Conservation (phyloP, 2,113 vertebrate species). For the Dromiciops gliroides region DNA sequence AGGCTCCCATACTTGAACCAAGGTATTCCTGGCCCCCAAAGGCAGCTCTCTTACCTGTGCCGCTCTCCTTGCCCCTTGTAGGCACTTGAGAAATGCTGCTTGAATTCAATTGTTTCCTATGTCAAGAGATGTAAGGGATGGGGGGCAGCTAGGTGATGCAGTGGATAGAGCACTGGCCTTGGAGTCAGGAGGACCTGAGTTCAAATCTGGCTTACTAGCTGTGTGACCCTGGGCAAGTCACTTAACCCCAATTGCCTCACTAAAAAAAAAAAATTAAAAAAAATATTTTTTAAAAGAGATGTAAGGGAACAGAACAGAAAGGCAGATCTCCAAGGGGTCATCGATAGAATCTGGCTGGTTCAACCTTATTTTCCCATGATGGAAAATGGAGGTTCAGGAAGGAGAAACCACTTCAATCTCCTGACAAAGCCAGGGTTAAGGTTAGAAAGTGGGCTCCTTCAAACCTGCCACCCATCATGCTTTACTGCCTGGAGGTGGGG, state of each 20-base stretch:
- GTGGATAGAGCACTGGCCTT: too few relatives aligned
- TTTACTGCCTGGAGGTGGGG: not conserved
- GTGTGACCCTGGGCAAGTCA: too few relatives aligned
- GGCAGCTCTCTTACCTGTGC: not conserved
- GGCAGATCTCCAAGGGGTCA: not conserved
- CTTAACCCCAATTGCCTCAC: too few relatives aligned
- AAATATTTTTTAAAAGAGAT: too few relatives aligned
- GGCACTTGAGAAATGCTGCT: not conserved
- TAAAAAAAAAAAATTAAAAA: too few relatives aligned
- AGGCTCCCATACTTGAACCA: not conserved
- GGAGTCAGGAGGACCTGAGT: too few relatives aligned
- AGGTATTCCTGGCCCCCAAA: not conserved
- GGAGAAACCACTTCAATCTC: not conserved
- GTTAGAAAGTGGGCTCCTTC: not conserved
- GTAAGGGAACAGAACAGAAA: not conserved
- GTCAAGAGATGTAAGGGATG: not conserved
- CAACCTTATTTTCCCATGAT: not conserved
- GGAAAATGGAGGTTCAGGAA: not conserved
- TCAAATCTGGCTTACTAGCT: too few relatives aligned
- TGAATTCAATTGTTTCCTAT: not conserved
- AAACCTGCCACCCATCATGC: not conserved
- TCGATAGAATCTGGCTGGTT: not conserved
- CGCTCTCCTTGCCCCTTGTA: not conserved
- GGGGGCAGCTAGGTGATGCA: too few relatives aligned
- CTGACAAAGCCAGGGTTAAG: not conserved